Conservation (phyloP, 2,797 vertebrate genomes). For the Spinibarbus caldwelli region DNA sequence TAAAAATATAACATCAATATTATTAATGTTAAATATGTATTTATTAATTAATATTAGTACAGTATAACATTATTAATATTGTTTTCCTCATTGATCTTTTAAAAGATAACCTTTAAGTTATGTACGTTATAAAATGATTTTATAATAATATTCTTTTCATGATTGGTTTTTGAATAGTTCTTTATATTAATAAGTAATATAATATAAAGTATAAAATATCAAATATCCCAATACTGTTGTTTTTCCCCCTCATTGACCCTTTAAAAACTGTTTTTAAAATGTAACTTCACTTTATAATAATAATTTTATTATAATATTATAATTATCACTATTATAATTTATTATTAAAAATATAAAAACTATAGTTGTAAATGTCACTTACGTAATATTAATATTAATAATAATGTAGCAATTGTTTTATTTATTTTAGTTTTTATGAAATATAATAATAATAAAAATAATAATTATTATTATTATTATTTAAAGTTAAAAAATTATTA, state of each 20-base stretch:
- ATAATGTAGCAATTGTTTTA: background rate
- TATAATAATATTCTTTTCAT: too few species aligned
- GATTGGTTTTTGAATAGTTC: too few species aligned
- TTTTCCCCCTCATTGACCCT: background rate
- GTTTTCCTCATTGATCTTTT: too few species aligned
- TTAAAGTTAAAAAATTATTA: background rate
- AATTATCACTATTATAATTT: background rate
- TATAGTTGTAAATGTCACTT: background rate
- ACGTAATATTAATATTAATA: background rate
- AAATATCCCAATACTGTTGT: background rate
- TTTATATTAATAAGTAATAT: too few species aligned
- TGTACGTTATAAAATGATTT: too few species aligned
- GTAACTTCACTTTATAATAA: background rate
- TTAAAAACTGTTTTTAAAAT: background rate
- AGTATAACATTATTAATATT: too few species aligned
- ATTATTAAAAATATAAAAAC: background rate
- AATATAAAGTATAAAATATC: background rate
- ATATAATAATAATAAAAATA: background rate
- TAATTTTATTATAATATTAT: too few species aligned
- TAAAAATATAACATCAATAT: too few species aligned
- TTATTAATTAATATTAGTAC: too few species aligned
- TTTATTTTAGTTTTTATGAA: background rate
- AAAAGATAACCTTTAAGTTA: too few species aligned
- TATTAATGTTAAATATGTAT: too few species aligned
- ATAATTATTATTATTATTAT: background rate